Percentiles rank a stretch among this genome's conserved stretches.
Conservation (phyloP, 2,888 invertebrate genomes). For the Drosophila basisetae region DNA sequence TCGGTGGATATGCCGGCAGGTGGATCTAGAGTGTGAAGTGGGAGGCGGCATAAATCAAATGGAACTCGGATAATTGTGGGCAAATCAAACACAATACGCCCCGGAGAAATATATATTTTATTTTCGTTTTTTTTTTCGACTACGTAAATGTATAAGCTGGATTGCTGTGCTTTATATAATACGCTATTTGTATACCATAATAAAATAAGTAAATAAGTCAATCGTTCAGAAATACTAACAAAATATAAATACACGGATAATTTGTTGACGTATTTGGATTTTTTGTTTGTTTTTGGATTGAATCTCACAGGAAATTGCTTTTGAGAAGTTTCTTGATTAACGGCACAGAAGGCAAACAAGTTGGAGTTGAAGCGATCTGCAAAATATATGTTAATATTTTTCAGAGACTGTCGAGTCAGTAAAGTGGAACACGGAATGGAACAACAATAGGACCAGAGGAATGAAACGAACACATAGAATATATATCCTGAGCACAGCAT, state of each 20-base stretch:
- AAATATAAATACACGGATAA: constrained; percentile 81
- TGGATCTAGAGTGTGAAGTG: constrained; percentile 88
- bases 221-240: constrained; percentile 77
- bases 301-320: constrained; percentile 75
- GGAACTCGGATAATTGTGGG: background rate
- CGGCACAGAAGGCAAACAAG: constrained; percentile 53
- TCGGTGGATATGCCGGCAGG: constrained; percentile 92
- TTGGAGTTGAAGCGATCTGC: constrained; percentile 64
- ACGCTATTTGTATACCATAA: constrained; percentile 76
- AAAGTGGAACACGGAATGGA: constrained; percentile 6
- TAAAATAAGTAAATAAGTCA: constrained; percentile 72
- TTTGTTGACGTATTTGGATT: constrained; percentile 33
- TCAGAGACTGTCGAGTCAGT: constrained; percentile 5
- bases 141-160: constrained; percentile 82
- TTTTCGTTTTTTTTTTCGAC: constrained; percentile 75
- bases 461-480: background rate
- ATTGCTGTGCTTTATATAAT: constrained; percentile 81
- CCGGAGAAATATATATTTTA: constrained; percentile 84
- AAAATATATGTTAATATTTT: constrained; percentile 39
- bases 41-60: constrained; percentile 12
- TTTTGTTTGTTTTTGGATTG: constrained; percentile 35
- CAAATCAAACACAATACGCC: constrained; percentile 78
- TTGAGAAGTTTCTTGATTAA: constrained; percentile 59
- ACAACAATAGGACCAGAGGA: constrained; percentile 3
- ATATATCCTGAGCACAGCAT: background rate